Base-by-base conservation (phyloP, 2,797 vertebrate species). In the Tamandua tetradactyla region DNA sequence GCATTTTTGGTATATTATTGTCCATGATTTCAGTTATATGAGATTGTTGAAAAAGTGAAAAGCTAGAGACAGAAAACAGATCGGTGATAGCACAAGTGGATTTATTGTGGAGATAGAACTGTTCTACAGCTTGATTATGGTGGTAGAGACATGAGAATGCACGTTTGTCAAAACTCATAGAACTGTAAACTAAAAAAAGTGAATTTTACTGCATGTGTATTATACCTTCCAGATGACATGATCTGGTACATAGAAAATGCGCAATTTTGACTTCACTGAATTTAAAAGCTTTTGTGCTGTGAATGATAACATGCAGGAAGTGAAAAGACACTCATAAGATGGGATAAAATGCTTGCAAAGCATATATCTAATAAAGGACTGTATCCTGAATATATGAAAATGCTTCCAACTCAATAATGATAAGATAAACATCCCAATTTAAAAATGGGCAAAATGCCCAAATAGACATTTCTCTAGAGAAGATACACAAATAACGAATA, bases 21-120 rank as follows among this genome's bases (percentile, higher is more conserved):
- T 57, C 40, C 68, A 3, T 87, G 20, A 74, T 40, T 90, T 64
- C n/a, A 90, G 86, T 93, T 86, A 75, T 20, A 62, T 86, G n/a
- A 55, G 90, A 84, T 47, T 94, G 18, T 81, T 87, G 7, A 62
- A 15, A 86, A 78, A 85, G 40, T 3, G 84, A 68, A 69, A 76
- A 61, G 14, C 18, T 66, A 61, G 18, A 8, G 14, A 17, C 5
- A 89, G 52, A 89, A 95, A 95, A 85, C 14, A 76, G 72, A 83
- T 30, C 12, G 42, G 27, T 62, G n/a, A 13, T 22, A 80, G 22
- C 42, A 11, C 17, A 85, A n/a, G 3, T 35, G 42, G 52, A 76
- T 55, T 55, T 37, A 1, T 10, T 32, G 15, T 12, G 15, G 17
- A 72, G 47, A 74, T 4, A 13, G 22, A 91, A 55, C 8, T n/a